Conservation (phyloP, 2,797 vertebrate species). For the Salarias fasciatus region DNA sequence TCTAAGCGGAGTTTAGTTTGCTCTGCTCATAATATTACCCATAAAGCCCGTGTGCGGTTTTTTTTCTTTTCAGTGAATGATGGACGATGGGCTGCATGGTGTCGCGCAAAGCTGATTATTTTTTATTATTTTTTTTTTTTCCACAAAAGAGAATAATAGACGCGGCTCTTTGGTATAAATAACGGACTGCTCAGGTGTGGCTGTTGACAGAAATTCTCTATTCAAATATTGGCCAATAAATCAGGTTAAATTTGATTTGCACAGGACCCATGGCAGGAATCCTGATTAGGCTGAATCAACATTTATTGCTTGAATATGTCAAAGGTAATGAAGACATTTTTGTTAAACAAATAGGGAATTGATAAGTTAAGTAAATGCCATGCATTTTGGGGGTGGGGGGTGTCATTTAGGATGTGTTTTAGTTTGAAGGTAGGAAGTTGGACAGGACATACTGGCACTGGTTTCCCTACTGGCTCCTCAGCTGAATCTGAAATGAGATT, state of each 20-base stretch:
- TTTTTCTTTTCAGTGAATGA: constrained; percentile 46
- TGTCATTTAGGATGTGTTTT: constrained; percentile 45
- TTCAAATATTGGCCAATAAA: constrained; percentile 64
- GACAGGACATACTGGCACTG: constrained; percentile 28
- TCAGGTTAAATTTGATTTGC: constrained; percentile 54
- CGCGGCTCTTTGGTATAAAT: constrained; percentile 20
- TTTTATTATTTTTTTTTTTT: constrained; percentile 31
- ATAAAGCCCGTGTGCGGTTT: constrained; percentile 33
- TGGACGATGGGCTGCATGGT: constrained; percentile 24
- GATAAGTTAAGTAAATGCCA: constrained; percentile 57
- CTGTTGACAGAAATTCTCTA: constrained; percentile 59
- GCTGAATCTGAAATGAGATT: constrained; percentile 58
- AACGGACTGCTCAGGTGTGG: constrained; percentile 48
- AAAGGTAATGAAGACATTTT: constrained; percentile 41
- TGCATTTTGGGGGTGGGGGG: constrained; percentile 38
- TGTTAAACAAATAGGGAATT: constrained; percentile 54
- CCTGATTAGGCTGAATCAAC: constrained; percentile 58
- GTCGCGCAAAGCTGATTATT: constrained; percentile 43
- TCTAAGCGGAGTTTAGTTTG: constrained; percentile 36
- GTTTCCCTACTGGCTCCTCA: constrained; percentile 33
- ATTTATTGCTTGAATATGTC: constrained; percentile 47
- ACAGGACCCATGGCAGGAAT: constrained; percentile 21
- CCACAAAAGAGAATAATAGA: constrained; percentile 32
- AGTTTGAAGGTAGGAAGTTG: constrained; percentile 39
- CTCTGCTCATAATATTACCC: constrained; percentile 34